These are phyloP conservation scores for Stylophora pistillata DNA, from an alignment of 64 coral and sea anemone genomes.

Conservation along the genomic window DNA sequence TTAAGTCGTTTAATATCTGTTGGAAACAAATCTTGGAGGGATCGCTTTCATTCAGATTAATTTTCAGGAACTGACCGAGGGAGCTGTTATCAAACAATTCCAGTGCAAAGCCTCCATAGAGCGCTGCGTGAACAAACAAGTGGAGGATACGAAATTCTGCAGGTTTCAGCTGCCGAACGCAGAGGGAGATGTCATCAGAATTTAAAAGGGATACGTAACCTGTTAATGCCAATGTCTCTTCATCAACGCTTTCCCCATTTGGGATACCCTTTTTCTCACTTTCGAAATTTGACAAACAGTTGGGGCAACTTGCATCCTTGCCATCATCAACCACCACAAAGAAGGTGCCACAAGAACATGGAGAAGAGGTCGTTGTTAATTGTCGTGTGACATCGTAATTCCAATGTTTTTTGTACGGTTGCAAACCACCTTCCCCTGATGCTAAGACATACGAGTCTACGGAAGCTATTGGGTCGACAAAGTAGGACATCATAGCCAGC, in stretches of 20 bases:
- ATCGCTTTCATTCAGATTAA: background rate
- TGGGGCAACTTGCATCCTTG: background rate
- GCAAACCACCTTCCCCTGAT: background rate
- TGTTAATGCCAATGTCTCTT: background rate
- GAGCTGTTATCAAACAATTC: slow-evolving; percentile 42
- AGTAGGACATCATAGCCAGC: slow-evolving; percentile 24
- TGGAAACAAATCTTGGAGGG: slow-evolving; percentile 65
- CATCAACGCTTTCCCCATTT: background rate
- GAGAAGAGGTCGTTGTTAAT: background rate
- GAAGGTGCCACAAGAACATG: slow-evolving; percentile 4
- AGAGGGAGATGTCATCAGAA: background rate
- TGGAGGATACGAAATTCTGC: slow-evolving; percentile 71
- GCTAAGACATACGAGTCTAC: slow-evolving; percentile 17
- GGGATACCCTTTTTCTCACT: background rate
- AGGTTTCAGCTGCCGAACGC: slow-evolving; percentile 59
- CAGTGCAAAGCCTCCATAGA: slow-evolving; percentile 64
- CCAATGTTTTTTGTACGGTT: background rate
- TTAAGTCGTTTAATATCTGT: slow-evolving; percentile 57
- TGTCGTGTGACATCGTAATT: background rate
- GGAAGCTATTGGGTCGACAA: slow-evolving; percentile 29
- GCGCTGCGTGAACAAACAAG: slow-evolving; percentile 64
- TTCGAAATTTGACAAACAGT: slow-evolving; percentile 48
- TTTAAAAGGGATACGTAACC: slow-evolving; percentile 30
- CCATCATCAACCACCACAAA: background rate
- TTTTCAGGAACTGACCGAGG: slow-evolving; percentile 14